Evolutionary conservation across 2,113 vertebrate species (phyloP).

Genomic region (Pseudorasbora parva): DNA sequence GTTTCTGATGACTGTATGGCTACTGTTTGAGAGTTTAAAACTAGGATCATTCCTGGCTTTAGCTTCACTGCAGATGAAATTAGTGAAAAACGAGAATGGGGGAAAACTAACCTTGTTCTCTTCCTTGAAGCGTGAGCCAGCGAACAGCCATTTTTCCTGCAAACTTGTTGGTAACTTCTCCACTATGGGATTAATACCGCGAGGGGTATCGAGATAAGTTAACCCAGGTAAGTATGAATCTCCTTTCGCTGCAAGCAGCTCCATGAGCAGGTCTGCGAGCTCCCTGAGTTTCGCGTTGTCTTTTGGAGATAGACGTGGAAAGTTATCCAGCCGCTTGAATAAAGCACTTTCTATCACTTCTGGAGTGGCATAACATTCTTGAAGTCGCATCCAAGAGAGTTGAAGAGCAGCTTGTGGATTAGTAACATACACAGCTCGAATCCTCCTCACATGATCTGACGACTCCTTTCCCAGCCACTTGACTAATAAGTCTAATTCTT

Average conservation of each 20-base stretch:
- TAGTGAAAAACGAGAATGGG: constrained; percentile 37
- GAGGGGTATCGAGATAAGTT: constrained; percentile 45
- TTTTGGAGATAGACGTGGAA: constrained; percentile 24
- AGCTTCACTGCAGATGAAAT: background rate
- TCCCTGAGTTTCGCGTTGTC: constrained; percentile 50
- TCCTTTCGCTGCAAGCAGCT: constrained; percentile 43
- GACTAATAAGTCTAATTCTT: too few species aligned
- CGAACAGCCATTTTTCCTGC: constrained; percentile 38
- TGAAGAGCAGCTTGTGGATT: constrained; percentile 34
- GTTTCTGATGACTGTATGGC: too few species aligned
- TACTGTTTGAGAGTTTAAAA: constrained; percentile 23
- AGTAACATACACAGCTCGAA: too few species aligned
- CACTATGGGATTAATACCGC: constrained; percentile 38
- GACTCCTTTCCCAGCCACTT: too few species aligned
- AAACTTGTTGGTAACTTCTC: constrained; percentile 40
- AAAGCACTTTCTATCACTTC: constrained; percentile 50
- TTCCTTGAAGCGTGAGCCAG: constrained; percentile 23
- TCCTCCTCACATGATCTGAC: too few species aligned
- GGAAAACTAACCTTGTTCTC: constrained; percentile 27
- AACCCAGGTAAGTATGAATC: constrained; percentile 48
- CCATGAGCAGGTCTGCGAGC: constrained; percentile 52
- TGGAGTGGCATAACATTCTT: constrained; percentile 52
- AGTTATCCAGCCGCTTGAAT: background rate
- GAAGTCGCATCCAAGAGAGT: constrained; percentile 14
- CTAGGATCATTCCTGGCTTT: constrained; percentile 47